These are phyloP conservation scores for Acanthosepion lycidas DNA, from an alignment of 2,888 invertebrate genomes.

Conservation along the genomic window DNA sequence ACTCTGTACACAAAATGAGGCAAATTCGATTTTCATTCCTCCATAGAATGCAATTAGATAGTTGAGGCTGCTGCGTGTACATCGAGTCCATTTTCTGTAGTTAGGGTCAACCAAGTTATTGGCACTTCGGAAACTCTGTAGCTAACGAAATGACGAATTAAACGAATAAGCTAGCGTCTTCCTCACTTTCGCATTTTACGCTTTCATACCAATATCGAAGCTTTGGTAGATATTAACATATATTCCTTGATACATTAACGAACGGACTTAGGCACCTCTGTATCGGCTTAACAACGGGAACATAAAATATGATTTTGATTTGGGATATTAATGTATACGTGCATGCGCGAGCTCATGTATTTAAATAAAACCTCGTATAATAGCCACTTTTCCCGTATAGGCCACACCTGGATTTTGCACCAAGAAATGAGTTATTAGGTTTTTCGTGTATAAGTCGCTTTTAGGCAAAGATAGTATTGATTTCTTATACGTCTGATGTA, in stretches of 20 bases:
- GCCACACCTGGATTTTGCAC: too few species aligned
- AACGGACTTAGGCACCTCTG: too few species aligned
- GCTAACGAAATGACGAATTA: background rate
- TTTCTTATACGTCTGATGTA: too few species aligned
- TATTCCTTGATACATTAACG: background rate
- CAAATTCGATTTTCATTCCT: background rate
- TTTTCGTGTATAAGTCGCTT: too few species aligned
- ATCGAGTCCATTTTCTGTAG: background rate
- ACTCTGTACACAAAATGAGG: background rate
- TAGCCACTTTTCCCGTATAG: too few species aligned
- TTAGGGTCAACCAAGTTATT: background rate
- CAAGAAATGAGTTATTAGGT: too few species aligned
- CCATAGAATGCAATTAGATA: background rate
- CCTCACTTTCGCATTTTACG: background rate
- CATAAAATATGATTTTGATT: too few species aligned
- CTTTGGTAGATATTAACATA: background rate
- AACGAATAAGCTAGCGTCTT: background rate
- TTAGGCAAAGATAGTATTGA: too few species aligned
- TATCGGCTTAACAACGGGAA: too few species aligned
- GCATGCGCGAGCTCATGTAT: too few species aligned
- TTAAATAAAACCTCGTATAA: too few species aligned
- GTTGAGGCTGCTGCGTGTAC: background rate
- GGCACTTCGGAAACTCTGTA: background rate
- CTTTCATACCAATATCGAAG: background rate
- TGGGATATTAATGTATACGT: too few species aligned